A percentile compares a stretch with the other conserved stretches of the same genome.
Evolutionary conservation across 2,797 vertebrate species (phyloP).

Genomic region (Xerus rutilus): DNA sequence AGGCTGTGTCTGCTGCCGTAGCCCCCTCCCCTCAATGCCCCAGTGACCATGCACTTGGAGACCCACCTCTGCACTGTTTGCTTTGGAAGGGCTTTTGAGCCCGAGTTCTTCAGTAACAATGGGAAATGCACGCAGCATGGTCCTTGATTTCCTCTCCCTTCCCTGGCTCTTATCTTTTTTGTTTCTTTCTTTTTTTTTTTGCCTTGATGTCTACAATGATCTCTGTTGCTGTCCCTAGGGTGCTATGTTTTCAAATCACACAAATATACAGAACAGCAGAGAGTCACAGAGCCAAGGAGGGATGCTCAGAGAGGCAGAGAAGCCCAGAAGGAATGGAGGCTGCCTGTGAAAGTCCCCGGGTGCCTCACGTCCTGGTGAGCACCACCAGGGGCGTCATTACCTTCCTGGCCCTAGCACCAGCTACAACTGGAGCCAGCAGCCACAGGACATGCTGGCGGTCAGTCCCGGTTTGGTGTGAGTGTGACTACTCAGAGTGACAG

Average conservation of each 20-base stretch:
- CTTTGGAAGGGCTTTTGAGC: neutral
- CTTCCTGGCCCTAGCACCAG: neutral
- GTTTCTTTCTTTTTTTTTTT: too few species aligned
- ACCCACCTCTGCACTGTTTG: too few species aligned
- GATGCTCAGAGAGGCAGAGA: neutral
- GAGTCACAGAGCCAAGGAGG: neutral
- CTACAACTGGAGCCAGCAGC: accelerated
- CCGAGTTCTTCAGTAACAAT: too few species aligned
- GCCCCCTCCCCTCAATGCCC: neutral
- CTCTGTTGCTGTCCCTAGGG: neutral
- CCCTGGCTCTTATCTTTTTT: too few species aligned
- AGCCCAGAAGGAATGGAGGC: too few species aligned
- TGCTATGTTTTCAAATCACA: neutral
- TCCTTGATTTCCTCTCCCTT: too few species aligned
- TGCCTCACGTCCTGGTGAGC: neutral
- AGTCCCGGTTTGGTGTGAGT: neutral
- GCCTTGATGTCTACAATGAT: neutral
- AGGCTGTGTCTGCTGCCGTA: neutral
- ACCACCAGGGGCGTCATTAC: neutral
- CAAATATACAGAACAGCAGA: neutral
- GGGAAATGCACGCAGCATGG: too few species aligned
- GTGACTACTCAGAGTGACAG: neutral
- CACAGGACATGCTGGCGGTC: neutral
- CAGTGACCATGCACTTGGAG: accelerated
- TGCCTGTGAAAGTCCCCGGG: too few species aligned